These are phyloP conservation scores for Loriculus beryllinus DNA, from an alignment of 2,797 vertebrate species.

Conservation along the genomic window DNA sequence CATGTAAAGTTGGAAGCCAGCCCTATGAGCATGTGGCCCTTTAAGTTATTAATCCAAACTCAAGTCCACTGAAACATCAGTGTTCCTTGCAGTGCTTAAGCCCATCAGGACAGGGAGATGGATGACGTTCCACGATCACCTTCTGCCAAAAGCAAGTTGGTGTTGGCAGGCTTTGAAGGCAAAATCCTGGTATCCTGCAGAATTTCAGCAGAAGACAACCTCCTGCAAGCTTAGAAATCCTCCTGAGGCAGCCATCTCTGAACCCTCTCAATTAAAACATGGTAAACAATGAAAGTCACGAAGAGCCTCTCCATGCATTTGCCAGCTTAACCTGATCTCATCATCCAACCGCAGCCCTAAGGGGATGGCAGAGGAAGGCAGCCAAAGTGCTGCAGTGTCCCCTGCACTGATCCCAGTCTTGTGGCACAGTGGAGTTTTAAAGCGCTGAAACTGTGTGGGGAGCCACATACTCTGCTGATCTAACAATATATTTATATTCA, in stretches of 20 bases:
- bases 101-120: neutral
- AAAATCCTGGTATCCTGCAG: neutral
- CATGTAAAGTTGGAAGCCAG: slow-evolving; percentile 17
- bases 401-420: neutral
- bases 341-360: accelerated
- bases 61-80: neutral
- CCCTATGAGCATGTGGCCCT: slow-evolving; percentile 18
- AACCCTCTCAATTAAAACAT: neutral
- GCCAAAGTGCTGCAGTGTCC: neutral
- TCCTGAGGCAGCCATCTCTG: neutral
- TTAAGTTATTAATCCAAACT: neutral
- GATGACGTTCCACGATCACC: neutral
- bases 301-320: neutral
- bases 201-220: neutral
- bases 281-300: neutral
- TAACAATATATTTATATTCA: neutral
- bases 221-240: neutral
- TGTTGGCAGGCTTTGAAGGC: neutral
- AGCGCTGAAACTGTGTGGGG: neutral
- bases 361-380: neutral
- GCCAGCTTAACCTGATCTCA: neutral
- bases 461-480: neutral
- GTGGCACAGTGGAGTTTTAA: neutral
- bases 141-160: neutral
- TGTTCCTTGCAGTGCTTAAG: neutral